Evolutionary conservation across 2,797 vertebrate genomes (phyloP).

Genomic region (Anguilla anguilla): DNA sequence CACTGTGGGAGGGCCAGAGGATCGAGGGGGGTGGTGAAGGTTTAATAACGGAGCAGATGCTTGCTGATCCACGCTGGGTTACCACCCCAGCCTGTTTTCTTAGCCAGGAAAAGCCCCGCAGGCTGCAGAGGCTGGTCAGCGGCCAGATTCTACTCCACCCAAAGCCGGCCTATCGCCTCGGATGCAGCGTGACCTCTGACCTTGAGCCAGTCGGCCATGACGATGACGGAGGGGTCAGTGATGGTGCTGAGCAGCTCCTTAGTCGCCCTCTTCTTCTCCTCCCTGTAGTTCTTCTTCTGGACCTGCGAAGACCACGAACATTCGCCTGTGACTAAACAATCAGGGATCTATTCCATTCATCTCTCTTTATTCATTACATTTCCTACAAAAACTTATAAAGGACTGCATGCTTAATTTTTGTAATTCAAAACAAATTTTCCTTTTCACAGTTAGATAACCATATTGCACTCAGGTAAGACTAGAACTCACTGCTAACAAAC

Average conservation of each 20-base stretch:
- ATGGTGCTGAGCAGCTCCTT: constrained; percentile 98
- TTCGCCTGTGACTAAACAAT: neutral
- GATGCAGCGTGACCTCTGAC: constrained; percentile 60
- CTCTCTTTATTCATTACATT: neutral
- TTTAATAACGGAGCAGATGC: no score
- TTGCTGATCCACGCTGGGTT: no score
- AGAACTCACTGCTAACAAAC: neutral
- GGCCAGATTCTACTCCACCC: neutral
- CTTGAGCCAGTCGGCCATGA: constrained; percentile 99
- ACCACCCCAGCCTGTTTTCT: no score
- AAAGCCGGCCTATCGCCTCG: neutral
- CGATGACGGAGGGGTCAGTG: constrained; percentile 94
- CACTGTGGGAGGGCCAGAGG: no score
- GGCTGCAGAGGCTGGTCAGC: neutral
- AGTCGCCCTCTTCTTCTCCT: constrained; percentile 97
- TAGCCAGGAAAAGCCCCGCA: neutral
- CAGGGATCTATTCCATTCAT: neutral
- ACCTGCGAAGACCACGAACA: constrained; percentile 72
- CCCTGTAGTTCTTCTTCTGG: constrained; percentile 98
- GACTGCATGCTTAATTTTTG: neutral
- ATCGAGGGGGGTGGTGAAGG: no score
- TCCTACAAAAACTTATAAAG: neutral
- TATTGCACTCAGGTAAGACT: neutral
- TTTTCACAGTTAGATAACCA: neutral
- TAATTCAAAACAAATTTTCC: neutral